Evolutionary conservation across 1,140 invertebrate species (phyloP), one percentile per base, ranked within the genome.

Genomic region (Drosophila biarmipes): DNA sequence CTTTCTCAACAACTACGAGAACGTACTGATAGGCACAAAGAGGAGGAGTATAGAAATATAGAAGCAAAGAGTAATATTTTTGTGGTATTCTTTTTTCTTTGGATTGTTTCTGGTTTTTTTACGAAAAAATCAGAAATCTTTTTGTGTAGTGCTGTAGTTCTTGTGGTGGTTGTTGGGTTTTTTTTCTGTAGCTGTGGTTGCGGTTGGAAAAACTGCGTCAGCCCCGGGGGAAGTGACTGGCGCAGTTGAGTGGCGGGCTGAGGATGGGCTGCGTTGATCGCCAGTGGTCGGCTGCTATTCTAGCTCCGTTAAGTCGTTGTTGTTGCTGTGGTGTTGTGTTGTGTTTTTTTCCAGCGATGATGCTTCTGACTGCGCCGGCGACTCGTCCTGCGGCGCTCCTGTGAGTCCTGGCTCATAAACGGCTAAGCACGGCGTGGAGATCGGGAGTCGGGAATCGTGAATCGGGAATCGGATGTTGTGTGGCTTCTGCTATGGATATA

Each of bases 181-280:
- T 46, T 42, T 75, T 58, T 46, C 63, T 67, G 38, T 78, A 64
- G 68, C 42, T 63, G 58, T 63, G 34, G 48, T 57, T 62, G 51
- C 78, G 62, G 48, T 49, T 80, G 56, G 38, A 43, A 34, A 34
- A 84, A 71, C 84, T 87, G 82, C 82, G 82, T 87, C 82, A 89
- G 79, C 57, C 58, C 27, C 29, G 49, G 8, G 27, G 29, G 8
- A 43, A 43, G 10, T 31, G 19, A 58, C 82, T 89, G 82, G 84
- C 82, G 82, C 75, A 87, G 63, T 43, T 87, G 84, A 82, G 84
- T 87, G 82, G 82, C 82, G 82, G 82, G 82, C 82, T 71, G 82
- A 87, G 82, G 82, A 87, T 87, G 82, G 67, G 82, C 82, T 87
- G 84, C 82, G 82, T 87, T 87, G 84, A 87, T 87, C 79, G 84